These are phyloP conservation scores for Pedionomus torquatus DNA, from an alignment of 2,113 vertebrate species.

Conservation along the genomic window DNA sequence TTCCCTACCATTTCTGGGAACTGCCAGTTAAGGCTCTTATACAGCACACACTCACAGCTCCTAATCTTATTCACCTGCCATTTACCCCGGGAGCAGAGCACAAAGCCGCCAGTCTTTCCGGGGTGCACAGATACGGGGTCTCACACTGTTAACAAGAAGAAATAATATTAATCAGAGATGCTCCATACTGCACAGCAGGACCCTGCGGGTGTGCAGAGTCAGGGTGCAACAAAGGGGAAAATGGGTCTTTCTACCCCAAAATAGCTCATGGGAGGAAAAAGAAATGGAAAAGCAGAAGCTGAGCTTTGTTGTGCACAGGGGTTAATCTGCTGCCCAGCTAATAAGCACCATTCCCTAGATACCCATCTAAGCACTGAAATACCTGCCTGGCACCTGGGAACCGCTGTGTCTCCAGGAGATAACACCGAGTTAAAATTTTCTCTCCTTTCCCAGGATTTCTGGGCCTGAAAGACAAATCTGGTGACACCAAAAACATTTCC, in stretches of 20 bases:
- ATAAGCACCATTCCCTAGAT: background rate
- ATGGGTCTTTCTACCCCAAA: background rate
- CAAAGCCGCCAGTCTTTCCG: background rate
- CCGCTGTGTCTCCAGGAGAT: background rate
- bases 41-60: background rate
- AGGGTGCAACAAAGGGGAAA: background rate
- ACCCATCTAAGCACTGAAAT: too few species aligned
- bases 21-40: background rate
- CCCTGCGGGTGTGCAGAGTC: fast-evolving
- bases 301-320: fast-evolving
- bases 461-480: background rate
- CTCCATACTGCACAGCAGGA: background rate
- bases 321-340: background rate
- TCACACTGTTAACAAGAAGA: background rate
- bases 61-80: conserved; percentile 29
- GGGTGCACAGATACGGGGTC: background rate
- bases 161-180: background rate
- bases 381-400: background rate
- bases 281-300: background rate
- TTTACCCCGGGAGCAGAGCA: background rate
- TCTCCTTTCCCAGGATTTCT: background rate
- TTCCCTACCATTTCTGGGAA: background rate
- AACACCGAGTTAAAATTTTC: background rate
- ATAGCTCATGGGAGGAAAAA: background rate
- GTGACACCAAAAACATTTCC: background rate